These are phyloP conservation scores for Globia sparganii DNA, from an alignment of 2,888 invertebrate species.

Conservation along the genomic window DNA sequence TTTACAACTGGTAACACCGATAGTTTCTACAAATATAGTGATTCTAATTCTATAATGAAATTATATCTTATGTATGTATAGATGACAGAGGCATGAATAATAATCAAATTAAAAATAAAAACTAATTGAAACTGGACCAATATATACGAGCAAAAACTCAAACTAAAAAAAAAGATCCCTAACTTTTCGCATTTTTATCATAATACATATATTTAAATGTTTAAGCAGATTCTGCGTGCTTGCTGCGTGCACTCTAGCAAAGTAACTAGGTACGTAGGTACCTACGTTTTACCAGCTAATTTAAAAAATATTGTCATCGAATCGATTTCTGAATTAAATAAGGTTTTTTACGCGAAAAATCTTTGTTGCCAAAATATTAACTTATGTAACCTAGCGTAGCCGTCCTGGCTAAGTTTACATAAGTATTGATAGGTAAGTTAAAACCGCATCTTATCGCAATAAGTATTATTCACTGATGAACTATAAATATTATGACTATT, in stretches of 20 bases:
- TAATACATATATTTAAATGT: not conserved
- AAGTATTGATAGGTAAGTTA: not conserved
- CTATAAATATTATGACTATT: not conserved
- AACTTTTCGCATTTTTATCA: not conserved
- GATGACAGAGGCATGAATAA: not conserved
- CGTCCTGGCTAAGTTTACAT: conserved; percentile 2
- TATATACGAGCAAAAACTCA: not conserved
- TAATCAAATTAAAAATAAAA: not conserved
- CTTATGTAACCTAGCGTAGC: conserved; percentile 35
- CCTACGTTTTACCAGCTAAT: not conserved
- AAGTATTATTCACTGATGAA: conserved; percentile 8
- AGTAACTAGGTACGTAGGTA: not conserved
- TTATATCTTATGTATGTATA: not conserved
- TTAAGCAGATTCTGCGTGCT: not conserved
- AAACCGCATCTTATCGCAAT: not conserved
- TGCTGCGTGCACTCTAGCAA: no score
- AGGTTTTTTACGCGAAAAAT: not conserved
- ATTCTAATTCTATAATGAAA: not conserved
- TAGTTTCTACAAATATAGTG: not conserved
- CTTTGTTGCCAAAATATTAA: conserved; percentile 12
- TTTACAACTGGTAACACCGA: not conserved
- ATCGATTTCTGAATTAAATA: conserved; percentile 5
- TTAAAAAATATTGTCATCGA: not conserved
- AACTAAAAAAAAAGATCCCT: not conserved
- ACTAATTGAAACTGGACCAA: not conserved